Evolutionary conservation across 2,888 invertebrate species (phyloP).

Genomic region (Danaus chrysippus): DNA sequence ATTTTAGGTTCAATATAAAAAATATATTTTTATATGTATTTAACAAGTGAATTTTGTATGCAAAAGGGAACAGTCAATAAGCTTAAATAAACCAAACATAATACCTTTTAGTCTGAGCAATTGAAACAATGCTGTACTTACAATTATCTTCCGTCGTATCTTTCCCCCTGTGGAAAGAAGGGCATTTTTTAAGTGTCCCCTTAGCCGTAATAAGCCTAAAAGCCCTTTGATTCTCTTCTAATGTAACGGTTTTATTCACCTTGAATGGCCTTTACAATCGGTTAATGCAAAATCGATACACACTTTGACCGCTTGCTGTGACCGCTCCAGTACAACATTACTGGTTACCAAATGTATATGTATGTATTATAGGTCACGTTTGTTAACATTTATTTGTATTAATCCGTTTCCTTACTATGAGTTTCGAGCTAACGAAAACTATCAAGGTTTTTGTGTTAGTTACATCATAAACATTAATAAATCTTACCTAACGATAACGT

Average conservation of each 20-base stretch:
- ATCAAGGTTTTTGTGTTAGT: no score
- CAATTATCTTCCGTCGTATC: slow-evolving; percentile 48
- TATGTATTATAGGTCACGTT: slow-evolving; percentile 18
- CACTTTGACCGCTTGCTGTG: slow-evolving; percentile 47
- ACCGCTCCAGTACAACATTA: slow-evolving; percentile 31
- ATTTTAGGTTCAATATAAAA: no score
- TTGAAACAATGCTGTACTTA: slow-evolving; percentile 46
- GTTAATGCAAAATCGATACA: slow-evolving; percentile 45
- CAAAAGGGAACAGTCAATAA: not conserved
- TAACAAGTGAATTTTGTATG: not conserved
- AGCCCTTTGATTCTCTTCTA: slow-evolving; percentile 66
- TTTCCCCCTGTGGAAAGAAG: slow-evolving; percentile 36
- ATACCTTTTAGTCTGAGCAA: not conserved
- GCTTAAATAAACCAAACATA: not conserved
- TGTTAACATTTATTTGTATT: slow-evolving; percentile 14
- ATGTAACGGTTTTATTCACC: slow-evolving; percentile 58
- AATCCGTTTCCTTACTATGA: slow-evolving; percentile 10
- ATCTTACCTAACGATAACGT: no score
- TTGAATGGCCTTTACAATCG: slow-evolving; percentile 56
- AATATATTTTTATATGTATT: no score
- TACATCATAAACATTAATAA: no score
- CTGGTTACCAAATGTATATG: slow-evolving; percentile 13
- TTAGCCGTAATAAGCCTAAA: slow-evolving; percentile 68
- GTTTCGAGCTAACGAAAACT: no score
- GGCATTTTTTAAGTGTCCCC: slow-evolving; percentile 41